phyloP scores from a whole-genome alignment of 2,797 vertebrate species.

The Rhadinocentrus ornatus region DNA sequence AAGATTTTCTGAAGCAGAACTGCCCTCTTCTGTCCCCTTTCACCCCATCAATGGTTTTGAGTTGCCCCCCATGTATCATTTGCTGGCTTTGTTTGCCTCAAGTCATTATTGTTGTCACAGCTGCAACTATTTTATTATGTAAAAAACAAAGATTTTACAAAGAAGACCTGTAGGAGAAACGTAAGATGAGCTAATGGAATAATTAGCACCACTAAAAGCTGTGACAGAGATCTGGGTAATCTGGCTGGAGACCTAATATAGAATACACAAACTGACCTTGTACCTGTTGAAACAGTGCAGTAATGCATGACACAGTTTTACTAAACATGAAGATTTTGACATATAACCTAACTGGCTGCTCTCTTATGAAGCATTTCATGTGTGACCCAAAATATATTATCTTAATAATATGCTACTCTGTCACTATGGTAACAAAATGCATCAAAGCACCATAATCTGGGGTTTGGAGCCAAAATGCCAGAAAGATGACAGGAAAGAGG shows the following conservation, averaged over 20 bases:
- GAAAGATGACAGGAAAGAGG: slow-evolving; percentile 31
- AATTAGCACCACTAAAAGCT: slow-evolving; percentile 15
- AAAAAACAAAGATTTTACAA: slow-evolving; percentile 36
- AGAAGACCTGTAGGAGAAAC: slow-evolving; percentile 26
- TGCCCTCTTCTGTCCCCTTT: slow-evolving; percentile 41
- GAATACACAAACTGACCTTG: neutral
- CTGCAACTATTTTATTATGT: slow-evolving; percentile 52
- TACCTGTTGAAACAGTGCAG: neutral
- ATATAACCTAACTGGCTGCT: neutral
- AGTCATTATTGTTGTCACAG: slow-evolving; percentile 57
- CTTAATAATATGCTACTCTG: slow-evolving; percentile 28
- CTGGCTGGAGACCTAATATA: neutral
- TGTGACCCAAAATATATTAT: slow-evolving; percentile 24
- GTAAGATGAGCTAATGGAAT: slow-evolving; percentile 3
- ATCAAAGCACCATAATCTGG: slow-evolving; percentile 49
- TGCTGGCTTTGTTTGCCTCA: slow-evolving; percentile 49
- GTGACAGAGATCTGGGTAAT: slow-evolving; percentile 8
- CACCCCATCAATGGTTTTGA: slow-evolving; percentile 40
- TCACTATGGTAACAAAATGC: slow-evolving; percentile 29
- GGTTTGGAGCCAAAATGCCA: slow-evolving; percentile 31
- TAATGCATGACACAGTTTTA: slow-evolving; percentile 6
- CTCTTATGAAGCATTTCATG: slow-evolving; percentile 9
- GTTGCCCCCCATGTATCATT: slow-evolving; percentile 50
- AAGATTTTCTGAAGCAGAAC: slow-evolving; percentile 53
- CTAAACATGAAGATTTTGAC: neutral